Evolutionary conservation across 30 jellyfish, hydroid and myxozoan genomes (phyloP).

Genomic region (Chrysaora quinquecirrha): DNA sequence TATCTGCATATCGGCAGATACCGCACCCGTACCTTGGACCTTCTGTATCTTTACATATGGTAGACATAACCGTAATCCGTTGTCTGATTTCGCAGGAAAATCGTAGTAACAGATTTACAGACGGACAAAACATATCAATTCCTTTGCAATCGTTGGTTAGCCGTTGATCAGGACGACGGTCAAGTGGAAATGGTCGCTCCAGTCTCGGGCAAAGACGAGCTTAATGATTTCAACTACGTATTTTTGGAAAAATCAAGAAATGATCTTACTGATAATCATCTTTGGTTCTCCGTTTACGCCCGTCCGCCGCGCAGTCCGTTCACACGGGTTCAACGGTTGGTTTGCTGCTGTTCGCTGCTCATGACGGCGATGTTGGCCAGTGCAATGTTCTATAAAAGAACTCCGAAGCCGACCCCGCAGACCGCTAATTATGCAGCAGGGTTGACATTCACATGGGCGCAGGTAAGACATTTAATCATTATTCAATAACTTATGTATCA

Average conservation of each 20-base stretch:
- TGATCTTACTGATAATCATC: conserved; percentile 87
- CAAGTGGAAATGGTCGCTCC: conserved; percentile 88
- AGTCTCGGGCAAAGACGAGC: conserved; percentile 85
- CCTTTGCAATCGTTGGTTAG: conserved; percentile 95
- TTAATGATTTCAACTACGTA: conserved; percentile 88
- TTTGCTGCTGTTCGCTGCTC: conserved; percentile 86
- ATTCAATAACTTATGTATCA: too few relatives aligned
- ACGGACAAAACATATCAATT: conserved; percentile 80
- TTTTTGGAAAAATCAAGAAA: conserved; percentile 84
- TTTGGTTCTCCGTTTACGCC: conserved; percentile 97
- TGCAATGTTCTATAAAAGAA: conserved; percentile 78
- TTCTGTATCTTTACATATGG: too few relatives aligned
- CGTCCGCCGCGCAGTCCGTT: conserved; percentile 97
- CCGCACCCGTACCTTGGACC: too few relatives aligned
- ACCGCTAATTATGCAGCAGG: conserved; percentile 87
- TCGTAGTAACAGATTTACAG: conserved; percentile 84
- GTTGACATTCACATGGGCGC: conserved; percentile 85
- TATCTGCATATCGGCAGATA: too few relatives aligned
- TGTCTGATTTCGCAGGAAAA: conserved; percentile 55
- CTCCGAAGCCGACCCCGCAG: conserved; percentile 84
- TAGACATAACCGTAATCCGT: too few relatives aligned
- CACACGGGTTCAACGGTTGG: conserved; percentile 91
- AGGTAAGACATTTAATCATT: too few relatives aligned
- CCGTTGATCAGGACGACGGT: conserved; percentile 92
- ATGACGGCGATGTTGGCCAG: conserved; percentile 97